Conservation (phyloP, 2,797 vertebrate species). For the Liasis olivaceus region DNA sequence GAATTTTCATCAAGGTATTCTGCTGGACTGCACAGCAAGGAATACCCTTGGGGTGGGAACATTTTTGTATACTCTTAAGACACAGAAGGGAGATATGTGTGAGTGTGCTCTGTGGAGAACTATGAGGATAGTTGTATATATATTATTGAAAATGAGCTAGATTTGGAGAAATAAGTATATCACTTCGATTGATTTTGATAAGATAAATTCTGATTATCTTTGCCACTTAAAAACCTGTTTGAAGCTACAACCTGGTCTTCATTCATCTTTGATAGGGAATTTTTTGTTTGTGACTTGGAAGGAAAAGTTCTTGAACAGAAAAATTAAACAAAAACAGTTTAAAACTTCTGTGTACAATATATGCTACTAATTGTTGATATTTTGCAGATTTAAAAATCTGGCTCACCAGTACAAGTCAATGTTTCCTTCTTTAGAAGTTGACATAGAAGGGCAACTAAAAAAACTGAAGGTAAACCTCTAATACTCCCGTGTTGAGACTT, state of each 20-base stretch:
- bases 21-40: conserved; percentile 16
- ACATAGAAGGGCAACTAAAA: conserved; percentile 89
- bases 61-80: conserved; percentile 20
- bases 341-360: neutral
- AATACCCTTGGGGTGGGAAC: neutral
- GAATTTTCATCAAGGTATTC: conserved; percentile 90
- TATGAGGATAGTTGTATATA: neutral
- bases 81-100: neutral
- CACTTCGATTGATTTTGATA: neutral
- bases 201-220: neutral
- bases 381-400: conserved; percentile 91
- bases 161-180: neutral
- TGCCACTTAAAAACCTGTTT: neutral
- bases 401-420: conserved; percentile 93
- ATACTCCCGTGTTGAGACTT: neutral
- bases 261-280: neutral
- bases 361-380: neutral
- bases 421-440: conserved; percentile 89
- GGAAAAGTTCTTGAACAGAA: neutral
- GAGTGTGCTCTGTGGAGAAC: neutral
- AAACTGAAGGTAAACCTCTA: conserved; percentile 85
- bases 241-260: neutral
- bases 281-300: conserved; percentile 6
- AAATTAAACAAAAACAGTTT: neutral
- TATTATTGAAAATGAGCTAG: neutral